Conservation (phyloP, 1,140 invertebrate species). For the Alviniconcha marisindica region DNA sequence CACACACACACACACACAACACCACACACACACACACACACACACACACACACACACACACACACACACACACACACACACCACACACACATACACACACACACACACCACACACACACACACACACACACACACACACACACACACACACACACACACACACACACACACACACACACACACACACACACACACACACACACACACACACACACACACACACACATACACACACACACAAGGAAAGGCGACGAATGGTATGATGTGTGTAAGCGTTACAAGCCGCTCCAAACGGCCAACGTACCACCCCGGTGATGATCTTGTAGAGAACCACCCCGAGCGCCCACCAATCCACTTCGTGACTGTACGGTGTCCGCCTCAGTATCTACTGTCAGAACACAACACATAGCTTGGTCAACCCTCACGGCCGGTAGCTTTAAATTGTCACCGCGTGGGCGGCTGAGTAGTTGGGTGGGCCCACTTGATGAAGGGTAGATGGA, state of each 20-base stretch:
- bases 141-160: conserved; percentile 30
- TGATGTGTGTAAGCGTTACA: not conserved
- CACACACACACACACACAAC: not conserved
- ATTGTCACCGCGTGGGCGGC: too few relatives aligned
- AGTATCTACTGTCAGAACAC: conserved; percentile 36
- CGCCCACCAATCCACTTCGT: conserved; percentile 38
- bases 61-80: not conserved
- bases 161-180: conserved; percentile 16
- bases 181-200: conserved; percentile 1
- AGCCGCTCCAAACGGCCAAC: not conserved
- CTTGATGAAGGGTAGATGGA: too few relatives aligned
- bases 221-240: not conserved
- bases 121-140: conserved; percentile 18
- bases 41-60: not conserved
- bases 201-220: not conserved
- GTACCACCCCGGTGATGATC: conserved; percentile 28
- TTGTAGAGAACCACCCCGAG: conserved; percentile 33
- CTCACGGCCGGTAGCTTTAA: too few relatives aligned
- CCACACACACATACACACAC: too few relatives aligned
- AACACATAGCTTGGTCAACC: too few relatives aligned
- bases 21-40: not conserved
- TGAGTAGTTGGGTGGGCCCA: too few relatives aligned
- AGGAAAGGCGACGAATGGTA: not conserved
- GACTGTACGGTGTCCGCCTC: conserved; percentile 35
- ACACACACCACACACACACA: not conserved